Evolutionary conservation across 2,888 invertebrate species (phyloP).

Genomic region (Cheilosia variabilis): DNA sequence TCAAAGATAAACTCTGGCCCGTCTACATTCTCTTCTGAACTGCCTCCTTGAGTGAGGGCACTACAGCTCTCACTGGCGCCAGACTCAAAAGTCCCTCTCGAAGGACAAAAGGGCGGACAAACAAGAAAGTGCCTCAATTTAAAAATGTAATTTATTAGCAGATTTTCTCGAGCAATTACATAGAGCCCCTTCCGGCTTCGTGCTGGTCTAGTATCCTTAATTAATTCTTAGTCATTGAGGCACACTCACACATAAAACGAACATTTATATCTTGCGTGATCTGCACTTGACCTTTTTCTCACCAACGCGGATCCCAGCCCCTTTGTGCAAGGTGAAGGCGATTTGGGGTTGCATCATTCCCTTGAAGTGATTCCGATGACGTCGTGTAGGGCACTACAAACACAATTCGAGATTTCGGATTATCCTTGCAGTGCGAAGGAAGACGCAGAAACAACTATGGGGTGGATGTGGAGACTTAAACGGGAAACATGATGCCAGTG

Average conservation of each 20-base stretch:
- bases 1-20: conserved; percentile 33
- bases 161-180: conserved; percentile 61
- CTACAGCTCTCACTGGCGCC: conserved; percentile 46
- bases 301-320: conserved; percentile 11
- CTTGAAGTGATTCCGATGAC: conserved; percentile 38
- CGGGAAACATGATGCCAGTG: neutral
- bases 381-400: conserved; percentile 36
- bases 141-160: conserved; percentile 62
- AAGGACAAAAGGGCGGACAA: conserved; percentile 1
- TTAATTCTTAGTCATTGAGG: conserved; percentile 50
- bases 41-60: conserved; percentile 17
- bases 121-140: conserved; percentile 9
- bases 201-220: conserved; percentile 63
- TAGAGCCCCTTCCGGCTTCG: conserved; percentile 45
- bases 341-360: conserved; percentile 37
- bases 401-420: conserved; percentile 60
- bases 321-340: neutral
- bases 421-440: conserved; percentile 38
- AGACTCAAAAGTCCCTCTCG: neutral
- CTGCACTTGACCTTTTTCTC: conserved; percentile 67
- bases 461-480: conserved; percentile 8
- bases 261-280: conserved; percentile 61
- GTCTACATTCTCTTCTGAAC: neutral
- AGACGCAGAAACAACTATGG: conserved; percentile 22
- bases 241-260: conserved; percentile 18